phyloP scores from a whole-genome alignment of 2,113 vertebrate species.

The Arvicanthis niloticus region DNA sequence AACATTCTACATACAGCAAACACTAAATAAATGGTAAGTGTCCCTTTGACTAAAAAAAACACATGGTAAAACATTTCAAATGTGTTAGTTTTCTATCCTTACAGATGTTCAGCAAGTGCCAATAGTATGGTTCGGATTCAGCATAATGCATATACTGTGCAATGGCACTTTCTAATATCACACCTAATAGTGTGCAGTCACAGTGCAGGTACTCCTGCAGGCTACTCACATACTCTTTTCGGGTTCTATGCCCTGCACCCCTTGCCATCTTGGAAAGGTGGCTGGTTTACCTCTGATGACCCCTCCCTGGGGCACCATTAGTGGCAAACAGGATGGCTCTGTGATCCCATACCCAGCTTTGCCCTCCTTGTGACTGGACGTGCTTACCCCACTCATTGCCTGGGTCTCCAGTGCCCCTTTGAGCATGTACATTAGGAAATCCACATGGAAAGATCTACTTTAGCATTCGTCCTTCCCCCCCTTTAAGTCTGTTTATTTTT shows the following conservation, averaged over 20 bases:
- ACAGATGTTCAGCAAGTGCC: not conserved
- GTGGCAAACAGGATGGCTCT: fast-evolving
- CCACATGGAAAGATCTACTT: not conserved
- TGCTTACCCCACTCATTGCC: fast-evolving
- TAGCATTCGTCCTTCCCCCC: not conserved
- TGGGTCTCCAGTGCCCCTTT: too few species aligned
- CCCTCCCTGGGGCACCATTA: too few species aligned
- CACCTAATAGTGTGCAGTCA: not conserved
- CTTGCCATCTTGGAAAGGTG: not conserved
- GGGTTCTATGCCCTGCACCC: fast-evolving
- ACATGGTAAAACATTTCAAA: not conserved
- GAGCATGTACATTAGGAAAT: not conserved
- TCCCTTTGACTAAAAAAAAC: not conserved
- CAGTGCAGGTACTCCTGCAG: fast-evolving
- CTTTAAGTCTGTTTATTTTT: not conserved
- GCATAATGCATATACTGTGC: fast-evolving
- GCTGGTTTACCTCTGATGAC: not conserved
- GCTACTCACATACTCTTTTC: fast-evolving
- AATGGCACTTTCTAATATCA: fast-evolving
- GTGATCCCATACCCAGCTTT: too few species aligned
- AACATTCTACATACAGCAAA: too few species aligned
- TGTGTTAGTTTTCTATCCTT: not conserved
- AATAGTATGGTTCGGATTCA: too few species aligned
- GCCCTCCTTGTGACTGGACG: not conserved
- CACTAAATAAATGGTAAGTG: not conserved